Conservation (phyloP, 2,113 vertebrate genomes). For the Gallinago undulata region DNA sequence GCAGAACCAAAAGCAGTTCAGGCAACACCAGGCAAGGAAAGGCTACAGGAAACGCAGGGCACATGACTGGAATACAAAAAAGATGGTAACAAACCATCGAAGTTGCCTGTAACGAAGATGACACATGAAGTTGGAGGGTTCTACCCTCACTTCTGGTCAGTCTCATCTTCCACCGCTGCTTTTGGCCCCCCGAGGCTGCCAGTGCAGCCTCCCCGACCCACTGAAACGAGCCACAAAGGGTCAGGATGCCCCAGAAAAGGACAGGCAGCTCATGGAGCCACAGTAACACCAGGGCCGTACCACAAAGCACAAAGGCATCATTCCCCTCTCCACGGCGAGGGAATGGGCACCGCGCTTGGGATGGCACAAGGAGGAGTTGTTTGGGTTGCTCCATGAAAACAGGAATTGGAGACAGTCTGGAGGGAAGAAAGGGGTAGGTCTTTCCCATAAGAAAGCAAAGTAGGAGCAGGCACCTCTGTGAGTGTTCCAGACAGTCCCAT, state of each 20-base stretch:
- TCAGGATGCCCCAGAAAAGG: accelerated
- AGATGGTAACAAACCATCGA: background rate
- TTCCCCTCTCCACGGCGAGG: background rate
- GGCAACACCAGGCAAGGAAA: background rate
- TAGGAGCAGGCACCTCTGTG: background rate
- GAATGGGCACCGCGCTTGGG: accelerated
- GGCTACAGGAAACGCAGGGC: background rate
- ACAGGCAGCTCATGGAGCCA: background rate
- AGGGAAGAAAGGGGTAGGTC: background rate
- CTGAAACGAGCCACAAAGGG: background rate
- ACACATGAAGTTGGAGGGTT: background rate
- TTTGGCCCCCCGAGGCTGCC: accelerated
- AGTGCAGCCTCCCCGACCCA: background rate
- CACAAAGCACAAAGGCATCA: background rate
- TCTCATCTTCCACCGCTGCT: background rate
- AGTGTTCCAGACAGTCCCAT: background rate
- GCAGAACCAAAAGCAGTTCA: background rate
- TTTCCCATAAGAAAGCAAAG: background rate
- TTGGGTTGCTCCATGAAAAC: background rate
- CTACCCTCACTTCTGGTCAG: background rate
- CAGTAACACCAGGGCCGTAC: background rate
- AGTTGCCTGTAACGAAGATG: background rate
- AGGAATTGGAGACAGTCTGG: background rate
- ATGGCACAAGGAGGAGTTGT: background rate
- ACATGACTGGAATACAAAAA: background rate